Percentiles rank a stretch among this genome's conserved stretches.
Conservation (phyloP, 2,888 invertebrate genomes). For the Leucoma salicis region DNA sequence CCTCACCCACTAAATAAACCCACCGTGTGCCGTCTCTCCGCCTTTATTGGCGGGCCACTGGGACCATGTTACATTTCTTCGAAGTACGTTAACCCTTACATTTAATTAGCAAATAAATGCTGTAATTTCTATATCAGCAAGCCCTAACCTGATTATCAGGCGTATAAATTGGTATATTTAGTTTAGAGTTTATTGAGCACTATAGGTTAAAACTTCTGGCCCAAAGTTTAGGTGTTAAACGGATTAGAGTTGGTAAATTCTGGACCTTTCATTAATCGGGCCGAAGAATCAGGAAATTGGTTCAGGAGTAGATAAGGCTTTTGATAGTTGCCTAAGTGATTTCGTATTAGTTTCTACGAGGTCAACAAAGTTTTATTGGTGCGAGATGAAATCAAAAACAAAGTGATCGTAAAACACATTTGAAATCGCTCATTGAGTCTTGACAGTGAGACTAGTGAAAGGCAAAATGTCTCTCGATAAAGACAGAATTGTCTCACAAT, state of each 20-base stretch:
- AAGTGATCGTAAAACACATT: too few relatives aligned
- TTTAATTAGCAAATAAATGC: slow-evolving; percentile 20
- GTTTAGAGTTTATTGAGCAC: slow-evolving; percentile 41
- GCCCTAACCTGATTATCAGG: slow-evolving; percentile 37
- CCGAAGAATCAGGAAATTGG: slow-evolving; percentile 26
- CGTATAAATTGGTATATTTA: slow-evolving; percentile 55
- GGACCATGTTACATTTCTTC: too few relatives aligned
- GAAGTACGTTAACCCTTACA: slow-evolving; percentile 16
- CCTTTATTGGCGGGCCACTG: too few relatives aligned
- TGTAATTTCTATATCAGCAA: slow-evolving; percentile 10
- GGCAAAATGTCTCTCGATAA: too few relatives aligned
- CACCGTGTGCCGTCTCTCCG: too few relatives aligned
- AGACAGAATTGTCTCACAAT: too few relatives aligned
- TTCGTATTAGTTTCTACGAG: slow-evolving; percentile 21
- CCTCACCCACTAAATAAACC: too few relatives aligned
- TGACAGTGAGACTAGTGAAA: too few relatives aligned
- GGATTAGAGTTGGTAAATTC: slow-evolving; percentile 53
- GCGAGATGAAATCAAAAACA: slow-evolving; percentile 1
- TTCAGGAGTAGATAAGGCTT: slow-evolving; percentile 24
- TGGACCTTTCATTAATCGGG: slow-evolving; percentile 48
- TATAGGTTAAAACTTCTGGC: slow-evolving; percentile 38
- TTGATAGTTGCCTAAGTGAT: slow-evolving; percentile 35
- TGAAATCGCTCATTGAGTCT: too few relatives aligned
- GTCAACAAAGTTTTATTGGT: background rate
- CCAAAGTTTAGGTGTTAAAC: slow-evolving; percentile 55